Conservation (phyloP, 2,888 invertebrate species). For the Vannuccia rotundouncinata region DNA sequence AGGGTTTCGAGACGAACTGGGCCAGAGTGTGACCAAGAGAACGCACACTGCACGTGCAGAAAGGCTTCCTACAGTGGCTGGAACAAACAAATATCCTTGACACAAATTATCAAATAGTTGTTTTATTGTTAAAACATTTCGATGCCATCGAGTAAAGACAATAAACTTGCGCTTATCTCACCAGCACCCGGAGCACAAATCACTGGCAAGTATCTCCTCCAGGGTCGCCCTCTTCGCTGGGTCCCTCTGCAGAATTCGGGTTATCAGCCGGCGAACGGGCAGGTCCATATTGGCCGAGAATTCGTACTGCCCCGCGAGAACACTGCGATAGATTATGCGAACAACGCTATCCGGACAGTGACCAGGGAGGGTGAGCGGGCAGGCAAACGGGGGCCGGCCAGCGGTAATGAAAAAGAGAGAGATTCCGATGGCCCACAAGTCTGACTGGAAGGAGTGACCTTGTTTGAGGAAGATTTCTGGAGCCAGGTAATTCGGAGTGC, state of each 20-base stretch:
- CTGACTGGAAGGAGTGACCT: constrained; percentile 16
- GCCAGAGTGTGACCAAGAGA: neutral
- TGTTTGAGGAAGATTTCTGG: constrained; percentile 19
- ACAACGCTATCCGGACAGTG: constrained; percentile 9
- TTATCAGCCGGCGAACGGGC: neutral
- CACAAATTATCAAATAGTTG: neutral
- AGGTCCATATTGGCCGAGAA: neutral
- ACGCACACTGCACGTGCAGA: constrained; percentile 9
- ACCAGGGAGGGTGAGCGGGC: neutral
- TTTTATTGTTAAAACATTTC: neutral
- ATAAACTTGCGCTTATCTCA: neutral
- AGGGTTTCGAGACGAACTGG: neutral
- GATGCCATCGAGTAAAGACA: neutral
- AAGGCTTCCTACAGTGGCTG: neutral
- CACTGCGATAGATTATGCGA: neutral
- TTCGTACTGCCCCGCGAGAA: neutral
- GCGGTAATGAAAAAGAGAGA: neutral
- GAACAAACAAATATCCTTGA: neutral
- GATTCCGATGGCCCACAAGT: constrained; percentile 4
- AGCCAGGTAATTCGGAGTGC: constrained; percentile 4
- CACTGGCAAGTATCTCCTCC: neutral
- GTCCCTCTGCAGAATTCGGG: neutral
- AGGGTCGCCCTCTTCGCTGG: neutral
- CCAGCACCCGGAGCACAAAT: neutral
- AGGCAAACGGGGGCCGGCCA: neutral